phyloP scores from a whole-genome alignment of 92 coral and sea anemone species.

The Blastomussa wellsi region DNA sequence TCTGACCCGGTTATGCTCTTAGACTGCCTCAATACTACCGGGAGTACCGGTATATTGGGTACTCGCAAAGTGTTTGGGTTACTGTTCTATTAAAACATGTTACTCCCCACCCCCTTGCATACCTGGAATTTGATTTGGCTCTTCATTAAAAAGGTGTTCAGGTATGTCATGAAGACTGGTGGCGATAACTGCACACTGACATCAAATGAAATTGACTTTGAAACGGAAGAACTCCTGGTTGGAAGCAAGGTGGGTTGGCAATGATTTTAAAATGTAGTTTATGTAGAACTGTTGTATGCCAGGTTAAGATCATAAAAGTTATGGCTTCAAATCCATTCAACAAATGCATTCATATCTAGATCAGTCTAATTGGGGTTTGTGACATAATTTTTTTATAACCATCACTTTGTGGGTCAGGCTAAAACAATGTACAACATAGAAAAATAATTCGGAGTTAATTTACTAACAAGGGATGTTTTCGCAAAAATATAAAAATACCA shows the following conservation, averaged over 20 bases:
- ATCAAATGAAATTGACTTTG: constrained; percentile 64
- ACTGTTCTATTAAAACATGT: no score
- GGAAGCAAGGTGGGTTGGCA: constrained; percentile 71
- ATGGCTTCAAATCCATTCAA: background rate
- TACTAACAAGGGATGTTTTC: background rate
- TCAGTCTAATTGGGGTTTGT: no score
- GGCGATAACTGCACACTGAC: constrained; percentile 85
- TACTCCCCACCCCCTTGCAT: background rate
- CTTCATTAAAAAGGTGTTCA: constrained; percentile 54
- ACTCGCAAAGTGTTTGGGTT: no score
- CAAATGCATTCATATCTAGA: background rate
- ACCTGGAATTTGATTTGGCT: background rate
- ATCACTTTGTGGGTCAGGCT: background rate
- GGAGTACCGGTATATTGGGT: no score
- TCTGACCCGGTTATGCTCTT: no score
- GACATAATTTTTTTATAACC: no score
- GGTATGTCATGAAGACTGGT: constrained; percentile 83
- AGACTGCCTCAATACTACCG: no score
- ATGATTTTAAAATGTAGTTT: background rate
- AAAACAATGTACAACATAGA: background rate
- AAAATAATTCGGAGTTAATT: background rate
- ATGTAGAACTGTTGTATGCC: background rate
- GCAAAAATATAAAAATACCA: no score
- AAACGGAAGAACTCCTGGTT: constrained; percentile 79
- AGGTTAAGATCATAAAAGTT: background rate